phyloP scores from a whole-genome alignment of 1,140 invertebrate genomes.

The Reticulitermes speratus region DNA sequence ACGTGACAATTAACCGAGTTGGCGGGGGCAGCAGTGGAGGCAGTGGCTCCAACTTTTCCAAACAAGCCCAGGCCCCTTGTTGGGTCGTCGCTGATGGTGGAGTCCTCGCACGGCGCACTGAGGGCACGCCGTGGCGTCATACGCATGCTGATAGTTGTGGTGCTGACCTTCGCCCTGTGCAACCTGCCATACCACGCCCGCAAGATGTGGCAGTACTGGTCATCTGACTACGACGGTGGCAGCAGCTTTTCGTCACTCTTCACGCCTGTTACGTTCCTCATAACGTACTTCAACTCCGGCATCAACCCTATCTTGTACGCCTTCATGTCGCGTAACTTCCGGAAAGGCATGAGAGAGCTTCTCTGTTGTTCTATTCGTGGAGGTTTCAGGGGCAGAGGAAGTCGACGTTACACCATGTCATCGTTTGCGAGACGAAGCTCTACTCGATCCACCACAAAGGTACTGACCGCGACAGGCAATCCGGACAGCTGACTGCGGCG shows the following conservation, averaged over 20 bases:
- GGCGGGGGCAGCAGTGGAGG: background rate
- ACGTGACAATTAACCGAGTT: conserved; percentile 27
- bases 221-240: conserved; percentile 58
- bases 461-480: conserved; percentile 11
- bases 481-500: conserved; percentile 20
- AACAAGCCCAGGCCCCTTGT: background rate
- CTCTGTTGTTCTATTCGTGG: conserved; percentile 53
- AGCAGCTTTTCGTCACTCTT: conserved; percentile 70
- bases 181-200: conserved; percentile 81
- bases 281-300: conserved; percentile 82
- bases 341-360: conserved; percentile 67
- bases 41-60: conserved; percentile 33
- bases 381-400: background rate
- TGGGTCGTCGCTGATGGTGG: conserved; percentile 39
- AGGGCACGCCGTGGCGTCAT: conserved; percentile 65
- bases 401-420: background rate
- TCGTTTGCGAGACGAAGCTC: conserved; percentile 15
- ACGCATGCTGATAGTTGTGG: conserved; percentile 78
- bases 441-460: conserved; percentile 36
- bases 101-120: conserved; percentile 64
- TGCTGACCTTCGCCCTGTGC: conserved; percentile 79
- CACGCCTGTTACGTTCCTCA: conserved; percentile 78
- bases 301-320: conserved; percentile 84
- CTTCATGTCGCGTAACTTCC: conserved; percentile 76
- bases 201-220: conserved; percentile 75